phyloP scores from a whole-genome alignment of 2,113 vertebrate genomes.

The Perca flavescens region DNA sequence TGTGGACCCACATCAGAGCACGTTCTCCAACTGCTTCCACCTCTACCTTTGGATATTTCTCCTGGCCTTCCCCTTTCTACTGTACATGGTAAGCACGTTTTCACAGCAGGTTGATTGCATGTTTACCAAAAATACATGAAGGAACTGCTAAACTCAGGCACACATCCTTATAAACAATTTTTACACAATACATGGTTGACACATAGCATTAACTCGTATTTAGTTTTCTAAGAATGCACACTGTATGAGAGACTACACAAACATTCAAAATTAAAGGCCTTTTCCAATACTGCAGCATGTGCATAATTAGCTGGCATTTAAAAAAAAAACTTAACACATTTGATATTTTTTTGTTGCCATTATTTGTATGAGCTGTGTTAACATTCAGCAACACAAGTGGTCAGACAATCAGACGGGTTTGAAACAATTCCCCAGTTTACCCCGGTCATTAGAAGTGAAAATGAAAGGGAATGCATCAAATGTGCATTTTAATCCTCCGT shows the following conservation, averaged over 20 bases:
- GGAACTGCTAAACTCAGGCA: neutral
- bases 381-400: neutral
- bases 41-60: slow-evolving; percentile 94
- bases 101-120: neutral
- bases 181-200: neutral
- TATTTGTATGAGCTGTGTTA: neutral
- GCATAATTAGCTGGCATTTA: neutral
- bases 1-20: slow-evolving; percentile 94
- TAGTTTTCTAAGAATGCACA: neutral
- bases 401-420: neutral
- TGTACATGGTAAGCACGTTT: slow-evolving; percentile 90
- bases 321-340: neutral
- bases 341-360: neutral
- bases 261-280: neutral
- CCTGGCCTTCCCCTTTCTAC: slow-evolving; percentile 89
- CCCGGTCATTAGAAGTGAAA: neutral
- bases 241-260: neutral
- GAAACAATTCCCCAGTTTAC: neutral
- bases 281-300: neutral
- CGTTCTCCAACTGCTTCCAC: slow-evolving; percentile 94
- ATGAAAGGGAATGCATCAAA: neutral
- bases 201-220: neutral
- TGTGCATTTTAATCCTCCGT: neutral
- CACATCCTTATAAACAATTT: neutral
- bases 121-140: neutral